Evolutionary conservation across 2,113 vertebrate species (phyloP), one percentile per base, ranked within the genome.

Genomic region (Excalfactoria chinensis): DNA sequence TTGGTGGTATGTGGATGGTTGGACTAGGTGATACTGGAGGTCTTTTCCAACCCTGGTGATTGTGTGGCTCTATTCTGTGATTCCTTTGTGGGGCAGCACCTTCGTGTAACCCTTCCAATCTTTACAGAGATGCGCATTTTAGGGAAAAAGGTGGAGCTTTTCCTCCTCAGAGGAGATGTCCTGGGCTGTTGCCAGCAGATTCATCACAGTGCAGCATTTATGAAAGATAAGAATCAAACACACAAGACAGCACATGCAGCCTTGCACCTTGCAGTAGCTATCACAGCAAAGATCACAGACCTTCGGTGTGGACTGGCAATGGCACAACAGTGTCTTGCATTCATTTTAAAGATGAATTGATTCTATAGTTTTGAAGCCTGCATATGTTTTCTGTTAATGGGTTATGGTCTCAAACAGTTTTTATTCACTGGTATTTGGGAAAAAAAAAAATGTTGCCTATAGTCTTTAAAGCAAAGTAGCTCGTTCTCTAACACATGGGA

Each of bases 361-460:
- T 64, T 89, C 84, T 81, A 11, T 77, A 34, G 88, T 93, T 95
- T 79, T 81, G 87, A 93, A 93, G 79, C 46, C 60, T 88, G 55
- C 96, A 88, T 95, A 48, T 94, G 95, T 93, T 96, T 96, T 93
- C 64, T 84, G 89, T 96, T 96, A 94, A 96, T 93, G 91, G 79
- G 75, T 94, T 94, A 92, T 80, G 79, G 64, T 71, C 89, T 93
- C 75, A 89, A 89, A 85, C 81, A 91, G 79, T 84, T 95, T 94
- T 89, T 93, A 71, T 96, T 89, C 87, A 84, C 49, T 96, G 89
- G 82, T 77, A 83, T 96, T 96, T 93, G 86, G 92, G 72, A 11
- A 90, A 95, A 90, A 95, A 90, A 90, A 90, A 83, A 93, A 80
- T 43, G 53, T 80, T 94, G 56, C 83, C 82, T 93, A 58, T 91